phyloP scores from a whole-genome alignment of 2,797 vertebrate genomes.

The Acrossocheilus wenchowensis region DNA sequence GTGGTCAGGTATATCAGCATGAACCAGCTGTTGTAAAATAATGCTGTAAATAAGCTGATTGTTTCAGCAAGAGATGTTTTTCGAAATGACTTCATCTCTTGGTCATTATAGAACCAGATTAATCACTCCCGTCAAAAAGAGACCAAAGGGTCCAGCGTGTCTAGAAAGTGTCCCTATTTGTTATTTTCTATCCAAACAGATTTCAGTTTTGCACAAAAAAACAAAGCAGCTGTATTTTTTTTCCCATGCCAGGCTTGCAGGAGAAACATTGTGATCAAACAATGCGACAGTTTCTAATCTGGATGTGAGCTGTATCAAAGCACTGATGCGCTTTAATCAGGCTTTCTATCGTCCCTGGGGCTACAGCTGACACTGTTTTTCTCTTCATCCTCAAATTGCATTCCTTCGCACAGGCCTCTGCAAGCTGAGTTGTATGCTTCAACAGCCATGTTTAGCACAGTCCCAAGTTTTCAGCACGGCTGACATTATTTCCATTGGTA shows the following conservation, averaged over 20 bases:
- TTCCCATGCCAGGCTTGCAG: slow-evolving; percentile 18
- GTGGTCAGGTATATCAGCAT: neutral
- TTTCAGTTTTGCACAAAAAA: neutral
- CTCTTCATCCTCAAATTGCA: slow-evolving; percentile 39
- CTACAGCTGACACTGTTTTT: slow-evolving; percentile 70
- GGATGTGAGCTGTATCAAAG: slow-evolving; percentile 71
- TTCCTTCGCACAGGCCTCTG: slow-evolving; percentile 21
- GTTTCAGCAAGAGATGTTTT: neutral
- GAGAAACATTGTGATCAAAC: slow-evolving; percentile 70
- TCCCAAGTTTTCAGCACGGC: slow-evolving; percentile 13
- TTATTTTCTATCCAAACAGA: slow-evolving; percentile 66
- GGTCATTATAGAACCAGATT: slow-evolving; percentile 64
- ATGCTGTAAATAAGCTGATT: slow-evolving; percentile 3
- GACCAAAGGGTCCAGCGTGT: slow-evolving; percentile 50
- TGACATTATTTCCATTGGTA: slow-evolving; percentile 41
- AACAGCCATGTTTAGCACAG: slow-evolving; percentile 35
- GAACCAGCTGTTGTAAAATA: neutral
- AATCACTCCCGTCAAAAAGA: slow-evolving; percentile 61
- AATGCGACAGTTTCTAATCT: slow-evolving; percentile 70
- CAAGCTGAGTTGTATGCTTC: neutral
- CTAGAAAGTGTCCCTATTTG: slow-evolving; percentile 54
- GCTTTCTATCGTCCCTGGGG: slow-evolving; percentile 63
- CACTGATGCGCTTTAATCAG: slow-evolving; percentile 78
- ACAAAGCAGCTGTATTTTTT: slow-evolving; percentile 59
- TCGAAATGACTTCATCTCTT: slow-evolving; percentile 52